Conservation (phyloP, 2,797 vertebrate genomes). For the Cossypha caffra region DNA sequence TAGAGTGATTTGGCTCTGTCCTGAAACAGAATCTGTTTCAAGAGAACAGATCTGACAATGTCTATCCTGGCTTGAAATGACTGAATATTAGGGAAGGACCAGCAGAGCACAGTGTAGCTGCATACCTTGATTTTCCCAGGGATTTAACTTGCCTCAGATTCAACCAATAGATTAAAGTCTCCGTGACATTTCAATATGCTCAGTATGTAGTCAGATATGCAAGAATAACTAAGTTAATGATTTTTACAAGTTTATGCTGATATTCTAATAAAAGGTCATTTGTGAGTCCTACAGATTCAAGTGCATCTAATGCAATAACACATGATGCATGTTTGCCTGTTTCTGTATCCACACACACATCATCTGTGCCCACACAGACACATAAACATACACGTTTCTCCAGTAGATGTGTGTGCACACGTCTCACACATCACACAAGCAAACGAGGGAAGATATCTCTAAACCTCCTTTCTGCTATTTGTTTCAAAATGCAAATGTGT, state of each 20-base stretch:
- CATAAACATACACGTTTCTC: conserved; percentile 5
- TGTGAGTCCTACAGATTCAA: background rate
- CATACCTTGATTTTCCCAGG: background rate
- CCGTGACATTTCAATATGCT: background rate
- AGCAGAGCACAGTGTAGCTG: background rate
- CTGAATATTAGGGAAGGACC: background rate
- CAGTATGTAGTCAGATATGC: background rate
- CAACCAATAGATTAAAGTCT: background rate
- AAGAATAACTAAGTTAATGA: background rate
- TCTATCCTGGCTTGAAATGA: background rate
- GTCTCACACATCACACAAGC: conserved; percentile 42
- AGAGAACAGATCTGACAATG: background rate
- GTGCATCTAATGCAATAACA: background rate
- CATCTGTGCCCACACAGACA: conserved; percentile 13
- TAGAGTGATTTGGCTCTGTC: background rate
- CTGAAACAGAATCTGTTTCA: background rate
- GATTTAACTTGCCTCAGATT: background rate
- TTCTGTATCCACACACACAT: background rate
- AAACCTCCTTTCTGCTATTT: conserved; percentile 36
- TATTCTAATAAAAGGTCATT: background rate
- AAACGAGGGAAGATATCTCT: background rate
- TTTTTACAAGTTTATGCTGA: background rate
- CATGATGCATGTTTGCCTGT: background rate
- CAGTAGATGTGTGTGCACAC: conserved; percentile 21
- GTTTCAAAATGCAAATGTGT: conserved; percentile 49